Evolutionary conservation across 2,888 invertebrate genomes (phyloP).

Genomic region (Andrena fulva): DNA sequence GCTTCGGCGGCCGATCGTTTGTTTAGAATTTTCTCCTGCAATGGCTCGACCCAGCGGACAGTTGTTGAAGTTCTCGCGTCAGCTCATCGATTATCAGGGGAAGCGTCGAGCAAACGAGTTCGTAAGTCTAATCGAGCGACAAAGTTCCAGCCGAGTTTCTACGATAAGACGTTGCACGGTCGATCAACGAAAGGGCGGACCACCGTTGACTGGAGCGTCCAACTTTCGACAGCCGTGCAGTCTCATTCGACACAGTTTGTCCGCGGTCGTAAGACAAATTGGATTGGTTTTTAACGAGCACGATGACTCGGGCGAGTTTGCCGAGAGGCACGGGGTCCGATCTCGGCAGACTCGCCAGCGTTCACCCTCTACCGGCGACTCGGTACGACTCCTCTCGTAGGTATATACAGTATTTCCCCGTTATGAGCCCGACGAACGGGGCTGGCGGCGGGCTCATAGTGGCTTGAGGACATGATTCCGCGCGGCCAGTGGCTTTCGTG

Average conservation of each 20-base stretch:
- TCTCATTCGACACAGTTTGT: conserved; percentile 30
- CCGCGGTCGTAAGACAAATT: conserved; percentile 62
- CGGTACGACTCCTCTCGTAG: neutral
- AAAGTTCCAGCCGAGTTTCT: conserved; percentile 41
- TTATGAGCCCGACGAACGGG: no score
- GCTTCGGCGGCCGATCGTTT: neutral
- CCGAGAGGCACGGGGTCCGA: conserved; percentile 8
- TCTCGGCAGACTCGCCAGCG: conserved; percentile 10
- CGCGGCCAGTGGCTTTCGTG: no score
- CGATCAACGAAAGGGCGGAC: conserved; percentile 28
- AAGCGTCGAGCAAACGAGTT: conserved; percentile 38
- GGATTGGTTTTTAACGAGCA: conserved; percentile 70
- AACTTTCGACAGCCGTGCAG: conserved; percentile 36
- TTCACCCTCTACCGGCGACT: conserved; percentile 7
- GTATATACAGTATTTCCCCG: no score
- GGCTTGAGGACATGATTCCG: no score
- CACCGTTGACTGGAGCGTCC: neutral
- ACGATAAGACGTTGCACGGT: conserved; percentile 60
- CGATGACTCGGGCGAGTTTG: conserved; percentile 47
- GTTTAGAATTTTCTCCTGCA: neutral
- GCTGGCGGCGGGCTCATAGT: no score
- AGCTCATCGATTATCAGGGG: conserved; percentile 54
- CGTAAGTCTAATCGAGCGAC: conserved; percentile 66
- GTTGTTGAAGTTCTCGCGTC: conserved; percentile 3
- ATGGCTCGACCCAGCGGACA: no score